These are phyloP conservation scores for Halisarca cf. caerulea DNA, from an alignment of 37 sponge, comb jelly and placozoan species.

Conservation along the genomic window DNA sequence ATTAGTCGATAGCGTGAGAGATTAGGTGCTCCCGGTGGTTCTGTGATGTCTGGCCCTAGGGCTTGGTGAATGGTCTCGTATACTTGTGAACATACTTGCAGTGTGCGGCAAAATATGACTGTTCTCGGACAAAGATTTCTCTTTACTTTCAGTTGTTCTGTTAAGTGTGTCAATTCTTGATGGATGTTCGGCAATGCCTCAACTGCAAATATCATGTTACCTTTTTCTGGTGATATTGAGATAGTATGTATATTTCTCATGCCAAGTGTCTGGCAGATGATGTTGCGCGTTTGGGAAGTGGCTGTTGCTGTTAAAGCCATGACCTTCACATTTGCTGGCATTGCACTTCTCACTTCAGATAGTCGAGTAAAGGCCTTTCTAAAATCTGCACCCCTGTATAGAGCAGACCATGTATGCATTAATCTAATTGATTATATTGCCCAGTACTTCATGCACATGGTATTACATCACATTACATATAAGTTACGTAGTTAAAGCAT, in stretches of 20 bases:
- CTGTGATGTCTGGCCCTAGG: constrained; percentile 22
- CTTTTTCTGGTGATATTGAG: neutral
- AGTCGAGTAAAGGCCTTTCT: neutral
- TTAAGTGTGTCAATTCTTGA: neutral
- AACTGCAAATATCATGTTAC: constrained; percentile 28
- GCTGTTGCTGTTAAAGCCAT: constrained; percentile 54
- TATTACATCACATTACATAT: neutral
- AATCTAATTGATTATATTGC: neutral
- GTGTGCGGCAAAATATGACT: constrained; percentile 25
- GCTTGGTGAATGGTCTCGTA: neutral
- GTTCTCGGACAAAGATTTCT: constrained; percentile 6
- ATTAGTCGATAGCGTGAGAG: constrained; percentile 26
- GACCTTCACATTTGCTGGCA: constrained; percentile 16
- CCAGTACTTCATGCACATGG: too few species aligned
- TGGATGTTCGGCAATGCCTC: neutral
- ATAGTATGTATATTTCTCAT: constrained; percentile 31
- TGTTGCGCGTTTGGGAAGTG: neutral
- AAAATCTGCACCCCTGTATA: constrained; percentile 32
- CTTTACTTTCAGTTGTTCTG: neutral
- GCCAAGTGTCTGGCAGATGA: constrained; percentile 14
- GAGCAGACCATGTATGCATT: too few species aligned
- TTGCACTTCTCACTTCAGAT: constrained; percentile 36
- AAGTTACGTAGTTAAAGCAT: neutral
- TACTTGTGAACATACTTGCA: constrained; percentile 7
- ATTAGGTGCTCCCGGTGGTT: constrained; percentile 32